Conservation (phyloP, 1,140 invertebrate genomes). For the Platorchestia sp. region DNA sequence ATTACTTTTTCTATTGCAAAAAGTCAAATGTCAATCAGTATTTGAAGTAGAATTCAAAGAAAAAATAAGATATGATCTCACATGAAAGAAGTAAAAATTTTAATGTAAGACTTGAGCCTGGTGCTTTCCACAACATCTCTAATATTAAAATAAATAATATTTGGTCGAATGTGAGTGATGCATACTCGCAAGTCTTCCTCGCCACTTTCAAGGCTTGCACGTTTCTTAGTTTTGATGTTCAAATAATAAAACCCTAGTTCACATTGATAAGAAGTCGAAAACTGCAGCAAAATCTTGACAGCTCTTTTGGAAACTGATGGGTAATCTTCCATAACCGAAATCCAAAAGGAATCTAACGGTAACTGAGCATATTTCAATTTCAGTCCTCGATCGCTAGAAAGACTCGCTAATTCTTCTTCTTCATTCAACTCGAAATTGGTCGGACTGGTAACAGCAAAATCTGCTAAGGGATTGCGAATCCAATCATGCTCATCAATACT, state of each 20-base stretch:
- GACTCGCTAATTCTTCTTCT: too few relatives aligned
- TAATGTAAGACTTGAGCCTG: not conserved
- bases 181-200: not conserved
- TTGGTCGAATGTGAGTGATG: not conserved
- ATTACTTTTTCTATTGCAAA: not conserved
- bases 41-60: not conserved
- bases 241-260: not conserved
- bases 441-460: too few relatives aligned
- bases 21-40: not conserved
- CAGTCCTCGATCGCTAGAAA: too few relatives aligned
- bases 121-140: not conserved
- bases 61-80: not conserved
- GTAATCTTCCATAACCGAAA: not conserved
- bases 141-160: too few relatives aligned
- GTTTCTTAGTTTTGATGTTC: not conserved
- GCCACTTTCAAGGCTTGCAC: not conserved
- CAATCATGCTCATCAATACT: not conserved
- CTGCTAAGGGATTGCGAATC: not conserved
- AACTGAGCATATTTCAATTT: not conserved
- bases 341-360: not conserved
- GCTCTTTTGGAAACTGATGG: not conserved
- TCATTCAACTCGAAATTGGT: too few relatives aligned
- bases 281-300: not conserved
- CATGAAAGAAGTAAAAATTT: not conserved
- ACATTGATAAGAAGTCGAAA: not conserved